Evolutionary conservation across 2,888 invertebrate genomes (phyloP).

Genomic region (Cephalotes varians): DNA sequence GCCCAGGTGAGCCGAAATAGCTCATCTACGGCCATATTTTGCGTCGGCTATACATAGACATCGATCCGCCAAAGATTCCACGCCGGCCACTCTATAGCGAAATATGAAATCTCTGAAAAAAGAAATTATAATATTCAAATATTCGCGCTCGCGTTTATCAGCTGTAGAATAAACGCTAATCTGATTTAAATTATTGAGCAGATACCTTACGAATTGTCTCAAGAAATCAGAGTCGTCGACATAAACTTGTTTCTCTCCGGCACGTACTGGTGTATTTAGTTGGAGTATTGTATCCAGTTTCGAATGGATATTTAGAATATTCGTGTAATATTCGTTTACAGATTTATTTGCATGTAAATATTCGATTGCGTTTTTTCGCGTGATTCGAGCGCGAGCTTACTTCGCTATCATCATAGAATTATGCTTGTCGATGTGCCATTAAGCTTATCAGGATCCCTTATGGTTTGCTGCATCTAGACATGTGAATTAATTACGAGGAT

Average conservation of each 20-base stretch:
- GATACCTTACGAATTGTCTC: not conserved
- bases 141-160: not conserved
- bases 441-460: not conserved
- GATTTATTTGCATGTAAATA: not conserved
- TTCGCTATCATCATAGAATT: not conserved
- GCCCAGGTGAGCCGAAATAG: slow-evolving; percentile 25
- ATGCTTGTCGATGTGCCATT: not conserved
- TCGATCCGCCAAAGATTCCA: slow-evolving; percentile 45
- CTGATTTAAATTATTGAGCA: not conserved
- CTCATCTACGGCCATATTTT: slow-evolving; percentile 24
- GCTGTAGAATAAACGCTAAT: not conserved
- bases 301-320: not conserved
- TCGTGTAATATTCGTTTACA: not conserved
- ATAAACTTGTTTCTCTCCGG: not conserved
- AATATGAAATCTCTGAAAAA: slow-evolving; percentile 34
- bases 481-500: slow-evolving; percentile 17
- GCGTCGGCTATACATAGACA: slow-evolving; percentile 40
- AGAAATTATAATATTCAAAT: not conserved
- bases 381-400: not conserved
- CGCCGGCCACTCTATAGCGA: not conserved
- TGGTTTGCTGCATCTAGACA: not conserved
- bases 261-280: not conserved
- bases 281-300: not conserved
- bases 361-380: not conserved
- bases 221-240: not conserved